Evolutionary conservation across 1,140 invertebrate species (phyloP).

Genomic region (Listronotus bonariensis): DNA sequence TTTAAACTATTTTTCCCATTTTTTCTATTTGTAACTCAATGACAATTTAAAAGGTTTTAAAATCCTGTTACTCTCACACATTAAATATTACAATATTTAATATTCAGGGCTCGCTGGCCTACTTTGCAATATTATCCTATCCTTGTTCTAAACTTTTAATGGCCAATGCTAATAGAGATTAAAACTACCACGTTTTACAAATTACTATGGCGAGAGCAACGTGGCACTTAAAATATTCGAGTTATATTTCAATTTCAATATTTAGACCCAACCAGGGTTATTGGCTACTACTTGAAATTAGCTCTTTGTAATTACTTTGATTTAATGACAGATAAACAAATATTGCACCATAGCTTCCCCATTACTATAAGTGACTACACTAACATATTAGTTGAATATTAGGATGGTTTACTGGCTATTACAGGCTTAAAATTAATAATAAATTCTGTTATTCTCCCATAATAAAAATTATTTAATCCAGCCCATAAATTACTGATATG

Average conservation of each 20-base stretch:
- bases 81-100: conserved; percentile 9
- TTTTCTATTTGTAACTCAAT: conserved; percentile 1
- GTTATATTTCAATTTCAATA: conserved; percentile 3
- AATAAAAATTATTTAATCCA: too few species aligned
- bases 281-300: conserved; percentile 4
- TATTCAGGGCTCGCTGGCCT: conserved; percentile 2
- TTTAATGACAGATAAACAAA: too few species aligned
- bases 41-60: neutral
- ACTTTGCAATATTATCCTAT: conserved; percentile 13
- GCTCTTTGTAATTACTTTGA: neutral
- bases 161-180: conserved; percentile 8
- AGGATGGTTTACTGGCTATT: too few species aligned
- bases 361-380: too few species aligned
- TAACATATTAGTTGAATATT: too few species aligned
- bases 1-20: too few species aligned
- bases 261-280: neutral
- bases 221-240: conserved; percentile 9
- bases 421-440: too few species aligned
- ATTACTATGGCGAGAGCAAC: conserved; percentile 7
- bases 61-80: neutral
- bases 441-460: too few species aligned
- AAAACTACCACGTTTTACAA: conserved; percentile 7
- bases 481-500: too few species aligned
- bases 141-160: conserved; percentile 11
- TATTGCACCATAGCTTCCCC: too few species aligned